Percentiles rank a stretch among this genome's conserved stretches.
Conservation (phyloP, 2,888 invertebrate genomes). For the Hydrotaea diabolus region DNA sequence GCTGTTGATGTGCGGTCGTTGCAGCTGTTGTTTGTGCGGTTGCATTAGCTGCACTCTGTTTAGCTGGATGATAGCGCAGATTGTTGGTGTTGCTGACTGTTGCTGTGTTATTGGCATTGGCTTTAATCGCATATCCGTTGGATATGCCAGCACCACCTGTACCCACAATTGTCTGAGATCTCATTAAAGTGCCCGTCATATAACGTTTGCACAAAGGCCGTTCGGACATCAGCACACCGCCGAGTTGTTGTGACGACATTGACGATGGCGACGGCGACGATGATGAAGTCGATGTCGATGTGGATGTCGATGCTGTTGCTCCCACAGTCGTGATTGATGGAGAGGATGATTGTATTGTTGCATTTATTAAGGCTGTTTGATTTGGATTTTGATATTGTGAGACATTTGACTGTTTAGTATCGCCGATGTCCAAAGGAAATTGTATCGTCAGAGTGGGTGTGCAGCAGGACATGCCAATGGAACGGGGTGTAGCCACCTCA, state of each 20-base stretch:
- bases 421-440: constrained; percentile 61
- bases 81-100: background rate
- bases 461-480: constrained; percentile 39
- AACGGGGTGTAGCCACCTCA: background rate
- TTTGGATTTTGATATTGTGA: constrained; percentile 69
- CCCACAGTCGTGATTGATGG: constrained; percentile 52
- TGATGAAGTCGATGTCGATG: background rate
- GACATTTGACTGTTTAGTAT: constrained; percentile 69
- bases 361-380: constrained; percentile 61
- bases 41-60: constrained; percentile 63
- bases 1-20: constrained; percentile 55
- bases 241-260: constrained; percentile 49
- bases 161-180: constrained; percentile 77
- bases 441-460: constrained; percentile 69
- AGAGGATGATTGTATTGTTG: constrained; percentile 61
- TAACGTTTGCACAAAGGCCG: constrained; percentile 75
- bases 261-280: constrained; percentile 40
- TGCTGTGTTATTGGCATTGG: constrained; percentile 60
- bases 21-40: constrained; percentile 58
- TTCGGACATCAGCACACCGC: constrained; percentile 68
- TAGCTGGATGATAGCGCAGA: constrained; percentile 50
- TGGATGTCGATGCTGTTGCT: constrained; percentile 46
- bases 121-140: constrained; percentile 59
- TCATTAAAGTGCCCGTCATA: constrained; percentile 78
- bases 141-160: constrained; percentile 69